Conservation (phyloP, 2,888 invertebrate species). For the Lochmaea crataegi region DNA sequence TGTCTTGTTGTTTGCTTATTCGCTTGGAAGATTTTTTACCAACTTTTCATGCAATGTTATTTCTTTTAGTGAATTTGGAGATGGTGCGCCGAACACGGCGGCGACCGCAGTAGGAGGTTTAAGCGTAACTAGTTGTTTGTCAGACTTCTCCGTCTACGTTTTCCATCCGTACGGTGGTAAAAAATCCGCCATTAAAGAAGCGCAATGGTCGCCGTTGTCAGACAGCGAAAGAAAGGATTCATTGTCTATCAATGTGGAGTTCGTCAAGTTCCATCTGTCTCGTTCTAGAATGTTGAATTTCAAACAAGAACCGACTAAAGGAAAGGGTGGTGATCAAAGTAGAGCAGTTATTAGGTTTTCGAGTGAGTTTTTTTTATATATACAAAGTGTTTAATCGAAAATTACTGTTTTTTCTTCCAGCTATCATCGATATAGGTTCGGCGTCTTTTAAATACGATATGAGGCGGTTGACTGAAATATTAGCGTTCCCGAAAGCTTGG, state of each 20-base stretch:
- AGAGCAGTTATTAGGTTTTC: conserved; percentile 93
- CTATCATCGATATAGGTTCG: conserved; percentile 94
- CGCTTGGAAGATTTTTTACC: not conserved
- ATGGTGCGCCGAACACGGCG: conserved; percentile 66
- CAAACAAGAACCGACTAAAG: conserved; percentile 67
- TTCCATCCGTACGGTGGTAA: conserved; percentile 98
- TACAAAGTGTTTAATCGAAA: too few species aligned
- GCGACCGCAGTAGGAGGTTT: conserved; percentile 84
- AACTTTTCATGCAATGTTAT: not conserved
- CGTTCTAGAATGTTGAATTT: conserved; percentile 90
- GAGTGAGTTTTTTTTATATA: conserved; percentile 68
- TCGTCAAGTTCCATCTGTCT: conserved; percentile 95
- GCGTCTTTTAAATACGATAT: conserved; percentile 99
- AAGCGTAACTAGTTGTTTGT: conserved; percentile 95
- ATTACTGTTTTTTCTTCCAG: conserved; percentile 64
- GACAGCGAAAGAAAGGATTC: conserved; percentile 95
- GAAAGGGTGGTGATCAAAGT: conserved; percentile 71
- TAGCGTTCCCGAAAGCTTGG: conserved; percentile 99
- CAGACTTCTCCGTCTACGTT: conserved; percentile 97
- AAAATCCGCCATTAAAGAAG: conserved; percentile 81
- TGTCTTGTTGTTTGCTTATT: not conserved
- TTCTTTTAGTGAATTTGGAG: conserved; percentile 68
- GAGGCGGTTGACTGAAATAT: conserved; percentile 94
- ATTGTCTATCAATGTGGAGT: conserved; percentile 95
- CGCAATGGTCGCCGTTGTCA: conserved; percentile 87